A percentile compares a stretch with the other conserved stretches of the same genome.
Conservation (phyloP, 37 sponge, comb jelly and placozoan genomes). For the Chondrilla cf. caribensis region DNA sequence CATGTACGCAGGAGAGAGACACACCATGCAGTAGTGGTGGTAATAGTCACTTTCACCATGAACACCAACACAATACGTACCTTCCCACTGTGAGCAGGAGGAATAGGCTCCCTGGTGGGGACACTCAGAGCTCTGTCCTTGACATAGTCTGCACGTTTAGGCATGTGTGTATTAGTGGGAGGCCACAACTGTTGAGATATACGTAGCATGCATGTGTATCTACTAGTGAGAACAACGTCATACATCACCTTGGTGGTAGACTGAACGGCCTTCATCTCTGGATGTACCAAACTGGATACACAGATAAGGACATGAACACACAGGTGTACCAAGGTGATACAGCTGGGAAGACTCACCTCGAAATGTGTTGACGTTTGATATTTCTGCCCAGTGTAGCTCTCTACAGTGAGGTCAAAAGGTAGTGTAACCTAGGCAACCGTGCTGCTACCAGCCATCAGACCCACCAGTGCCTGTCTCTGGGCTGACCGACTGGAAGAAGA, state of each 20-base stretch:
- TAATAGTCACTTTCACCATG: too few relatives aligned
- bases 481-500: not conserved
- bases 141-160: slow-evolving; percentile 19
- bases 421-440: too few relatives aligned
- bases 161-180: not conserved
- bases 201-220: not conserved
- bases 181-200: too few relatives aligned
- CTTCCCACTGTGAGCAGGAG: slow-evolving; percentile 28
- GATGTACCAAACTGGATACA: slow-evolving; percentile 32
- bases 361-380: slow-evolving; percentile 62
- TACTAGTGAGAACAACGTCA: not conserved
- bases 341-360: slow-evolving; percentile 24
- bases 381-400: slow-evolving; percentile 16
- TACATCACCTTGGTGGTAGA: slow-evolving; percentile 41
- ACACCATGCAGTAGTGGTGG: too few relatives aligned
- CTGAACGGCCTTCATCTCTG: slow-evolving; percentile 29
- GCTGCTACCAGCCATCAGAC: too few relatives aligned
- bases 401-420: not conserved
- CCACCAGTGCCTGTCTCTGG: too few relatives aligned
- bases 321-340: too few relatives aligned
- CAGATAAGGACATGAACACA: not conserved
- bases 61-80: not conserved
- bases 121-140: not conserved
- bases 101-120: not conserved
- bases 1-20: too few relatives aligned